These are phyloP conservation scores for Vimba vimba DNA, from an alignment of 2,113 vertebrate species.

Conservation along the genomic window DNA sequence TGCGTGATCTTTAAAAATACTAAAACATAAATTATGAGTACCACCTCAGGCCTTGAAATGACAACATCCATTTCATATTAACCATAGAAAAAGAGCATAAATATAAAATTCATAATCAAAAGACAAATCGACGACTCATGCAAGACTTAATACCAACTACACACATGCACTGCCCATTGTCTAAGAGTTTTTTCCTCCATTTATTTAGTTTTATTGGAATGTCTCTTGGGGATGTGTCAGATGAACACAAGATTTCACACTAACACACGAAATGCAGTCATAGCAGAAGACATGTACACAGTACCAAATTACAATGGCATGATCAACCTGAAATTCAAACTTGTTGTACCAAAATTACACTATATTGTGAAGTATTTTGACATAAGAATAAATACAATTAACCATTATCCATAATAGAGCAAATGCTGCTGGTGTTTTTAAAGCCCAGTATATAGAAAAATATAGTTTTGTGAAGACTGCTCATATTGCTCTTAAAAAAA, in stretches of 20 bases:
- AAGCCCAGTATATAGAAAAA: neutral
- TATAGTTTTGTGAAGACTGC: neutral
- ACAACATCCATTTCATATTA: neutral
- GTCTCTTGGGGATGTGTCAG: neutral
- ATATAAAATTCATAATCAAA: neutral
- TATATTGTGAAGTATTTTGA: neutral
- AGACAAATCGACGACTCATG: constrained; percentile 35
- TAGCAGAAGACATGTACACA: neutral
- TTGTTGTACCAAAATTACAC: neutral
- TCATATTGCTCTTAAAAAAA: neutral
- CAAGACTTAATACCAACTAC: neutral
- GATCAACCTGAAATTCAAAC: neutral
- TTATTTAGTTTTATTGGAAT: constrained; percentile 46
- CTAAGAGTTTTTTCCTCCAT: constrained; percentile 64
- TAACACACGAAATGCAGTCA: neutral
- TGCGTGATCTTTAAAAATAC: neutral
- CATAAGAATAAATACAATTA: neutral
- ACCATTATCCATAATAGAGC: neutral
- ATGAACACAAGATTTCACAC: neutral
- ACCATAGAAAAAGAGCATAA: neutral
- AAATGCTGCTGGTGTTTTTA: neutral
- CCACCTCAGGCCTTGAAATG: constrained; percentile 60
- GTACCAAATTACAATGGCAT: neutral
- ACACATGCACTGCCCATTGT: constrained; percentile 76
- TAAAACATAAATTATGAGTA: neutral